Base-by-base conservation (phyloP, 2,888 invertebrate genomes). In the Pristionchus entomophagus region DNA sequence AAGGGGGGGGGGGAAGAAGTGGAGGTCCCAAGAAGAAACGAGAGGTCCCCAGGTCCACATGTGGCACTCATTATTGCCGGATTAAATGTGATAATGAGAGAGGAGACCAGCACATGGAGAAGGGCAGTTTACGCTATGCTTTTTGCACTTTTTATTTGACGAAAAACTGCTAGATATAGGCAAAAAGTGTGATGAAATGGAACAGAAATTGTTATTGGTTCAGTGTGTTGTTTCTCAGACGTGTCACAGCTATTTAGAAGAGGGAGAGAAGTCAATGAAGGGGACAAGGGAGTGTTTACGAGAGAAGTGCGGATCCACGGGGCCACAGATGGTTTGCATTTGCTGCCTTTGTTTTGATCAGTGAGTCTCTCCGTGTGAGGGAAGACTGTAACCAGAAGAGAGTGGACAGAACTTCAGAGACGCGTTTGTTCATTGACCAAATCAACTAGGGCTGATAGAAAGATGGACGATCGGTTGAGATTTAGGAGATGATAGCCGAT, bases 61-160 rank as follows among this genome's bases (percentile, higher is more conserved):
- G 73, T 73, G 73, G 73, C 73, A 73, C 73, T 73, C 73, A 73
- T 73, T 73, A 73, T 73, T 73, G 73, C 41, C 41, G 73, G 45
- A 41, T 26, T n/a, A 73, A 73, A 73, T 73, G 73, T 73, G 73
- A 73, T 73, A 73, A 73, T 73, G 73, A 73, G 73, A 45, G 12
- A n/a, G n/a, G 12, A 45, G 8, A 22, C 45, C 14, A n/a, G 26
- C 65, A 65, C 35, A 35, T 65, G 65, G 65, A 59, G 45, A 53
- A 59, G 56, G 8, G 56, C n/a, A 26, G 56, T 26, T n/a, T n/a
- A 22, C 53, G 8, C 5, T 5, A 26, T 26, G 26, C 56, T 14
- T 59, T 59, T 59, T 59, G 26, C 8, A 59, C 26, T 59, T 26
- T 59, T 59, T 59, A 8, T 26, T 26, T 26, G 56, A 22, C 8